These are phyloP conservation scores for Acanthopagrus latus DNA, from an alignment of 2,797 vertebrate species.

Conservation along the genomic window DNA sequence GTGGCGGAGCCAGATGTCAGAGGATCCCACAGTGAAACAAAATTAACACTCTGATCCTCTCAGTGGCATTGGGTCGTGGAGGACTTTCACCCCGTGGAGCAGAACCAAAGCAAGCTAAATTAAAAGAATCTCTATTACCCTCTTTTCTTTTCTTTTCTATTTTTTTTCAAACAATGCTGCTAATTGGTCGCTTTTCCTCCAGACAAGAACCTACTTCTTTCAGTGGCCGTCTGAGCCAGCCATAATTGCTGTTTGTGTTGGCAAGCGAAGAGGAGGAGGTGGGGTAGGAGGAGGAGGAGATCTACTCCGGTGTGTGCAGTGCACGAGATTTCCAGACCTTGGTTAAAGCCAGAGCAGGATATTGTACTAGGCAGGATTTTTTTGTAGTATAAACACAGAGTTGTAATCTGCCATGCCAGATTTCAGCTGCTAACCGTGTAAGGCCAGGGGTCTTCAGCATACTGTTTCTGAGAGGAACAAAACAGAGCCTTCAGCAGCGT, in stretches of 20 bases:
- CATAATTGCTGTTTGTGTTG: conserved; percentile 96
- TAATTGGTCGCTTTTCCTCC: conserved; percentile 90
- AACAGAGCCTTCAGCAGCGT: conserved; percentile 76
- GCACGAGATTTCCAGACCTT: conserved; percentile 90
- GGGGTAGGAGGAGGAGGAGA: conserved; percentile 71
- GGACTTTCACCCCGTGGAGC: conserved; percentile 81
- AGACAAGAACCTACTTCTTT: conserved; percentile 90
- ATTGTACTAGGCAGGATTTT: conserved; percentile 88
- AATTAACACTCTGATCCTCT: conserved; percentile 88
- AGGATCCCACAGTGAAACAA: conserved; percentile 88
- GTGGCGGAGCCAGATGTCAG: conserved; percentile 92
- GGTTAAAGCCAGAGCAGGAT: conserved; percentile 89
- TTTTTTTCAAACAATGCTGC: conserved; percentile 85
- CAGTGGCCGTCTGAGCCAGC: conserved; percentile 87
- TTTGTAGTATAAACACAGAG: conserved; percentile 91
- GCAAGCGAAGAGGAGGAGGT: conserved; percentile 79
- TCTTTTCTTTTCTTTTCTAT: not conserved
- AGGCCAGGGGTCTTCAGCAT: conserved; percentile 77
- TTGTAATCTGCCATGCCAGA: conserved; percentile 86
- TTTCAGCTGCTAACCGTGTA: conserved; percentile 82
- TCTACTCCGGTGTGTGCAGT: conserved; percentile 87
- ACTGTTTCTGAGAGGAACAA: conserved; percentile 80
- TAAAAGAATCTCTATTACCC: conserved; percentile 76
- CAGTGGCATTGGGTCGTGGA: conserved; percentile 80
- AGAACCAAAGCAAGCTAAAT: conserved; percentile 68